Conservation (phyloP, 2,113 vertebrate genomes). For the Dromas ardeola region DNA sequence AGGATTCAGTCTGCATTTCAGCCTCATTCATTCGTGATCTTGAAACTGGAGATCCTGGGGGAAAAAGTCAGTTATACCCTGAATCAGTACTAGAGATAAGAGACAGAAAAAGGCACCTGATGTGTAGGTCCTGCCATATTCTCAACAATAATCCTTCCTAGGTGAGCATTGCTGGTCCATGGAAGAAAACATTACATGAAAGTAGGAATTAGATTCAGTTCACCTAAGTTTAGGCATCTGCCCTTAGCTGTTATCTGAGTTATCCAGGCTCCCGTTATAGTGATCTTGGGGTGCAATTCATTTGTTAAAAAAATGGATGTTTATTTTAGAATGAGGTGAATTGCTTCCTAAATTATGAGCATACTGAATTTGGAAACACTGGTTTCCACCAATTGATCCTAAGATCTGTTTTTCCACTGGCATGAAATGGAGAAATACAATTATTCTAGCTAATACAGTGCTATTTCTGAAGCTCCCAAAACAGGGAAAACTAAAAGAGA, state of each 20-base stretch:
- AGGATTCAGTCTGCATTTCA: neutral
- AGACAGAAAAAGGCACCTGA: neutral
- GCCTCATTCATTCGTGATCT: neutral
- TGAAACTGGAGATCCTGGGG: neutral
- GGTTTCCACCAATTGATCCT: neutral
- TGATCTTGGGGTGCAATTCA: neutral
- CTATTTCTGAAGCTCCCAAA: neutral
- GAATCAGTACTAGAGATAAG: neutral
- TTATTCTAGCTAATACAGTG: neutral
- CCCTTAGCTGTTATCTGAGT: neutral
- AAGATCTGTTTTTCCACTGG: neutral
- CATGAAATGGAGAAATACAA: neutral
- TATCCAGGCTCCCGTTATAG: neutral
- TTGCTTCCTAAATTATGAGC: neutral
- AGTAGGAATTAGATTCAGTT: neutral
- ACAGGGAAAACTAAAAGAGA: neutral
- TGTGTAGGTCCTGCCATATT: neutral
- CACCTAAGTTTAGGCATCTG: neutral
- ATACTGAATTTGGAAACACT: neutral
- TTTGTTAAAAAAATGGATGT: neutral
- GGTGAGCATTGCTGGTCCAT: neutral
- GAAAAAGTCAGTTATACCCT: rapidly evolving
- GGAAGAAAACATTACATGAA: neutral
- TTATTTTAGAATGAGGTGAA: neutral
- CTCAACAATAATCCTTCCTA: neutral